Base-by-base conservation (phyloP, 2,888 invertebrate genomes). In the Hypolimnas misippus region DNA sequence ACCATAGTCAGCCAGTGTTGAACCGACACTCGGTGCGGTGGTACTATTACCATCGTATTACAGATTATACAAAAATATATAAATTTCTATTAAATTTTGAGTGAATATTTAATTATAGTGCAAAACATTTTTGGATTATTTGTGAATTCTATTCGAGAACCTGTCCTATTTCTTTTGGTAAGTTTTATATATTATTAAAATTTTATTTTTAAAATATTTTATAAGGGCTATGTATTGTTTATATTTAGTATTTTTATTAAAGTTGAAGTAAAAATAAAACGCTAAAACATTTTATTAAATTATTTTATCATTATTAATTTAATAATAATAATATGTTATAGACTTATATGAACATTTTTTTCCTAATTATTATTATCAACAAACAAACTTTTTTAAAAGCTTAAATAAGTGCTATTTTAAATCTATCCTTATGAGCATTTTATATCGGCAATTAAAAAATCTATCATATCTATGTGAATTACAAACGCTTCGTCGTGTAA, bases 21-120 rank as follows among this genome's bases (percentile, higher is more conserved):
- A 71, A 77, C 74, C 79, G 82, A 80, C 86, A 82, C 80, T 87
- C 84, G 80, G 73, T 73, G 82, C 79, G 85, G 85, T 82, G 83
- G 82, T 78, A 68, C 73, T 75, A 72, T 76, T 76, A 62, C 63
- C 56, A 65, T 58, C 58, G 61, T 51, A 38, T 57, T 60, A 54
- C 35, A 46, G 33, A 61, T 38, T 35, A 1, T 8, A 50, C 5
- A 50, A 21, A 50, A 25, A 53, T 57, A 40, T 55, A 29, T 44
- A 35, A 55, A 21, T 51, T 33, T 62, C 42, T 29, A 33, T n/a
- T 35, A 19, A 38, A 33, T 57, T 21, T n/a, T 25, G 8, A 54
- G 62, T 62, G 62, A 57, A 17, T 10, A n/a, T 57, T 29, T 46
- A n/a, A n/a, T n/a, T n/a, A n/a, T n/a, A 46, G 57, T 40, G 42